phyloP scores from a whole-genome alignment of 2,888 invertebrate species.

The Diplazon laetatorius region DNA sequence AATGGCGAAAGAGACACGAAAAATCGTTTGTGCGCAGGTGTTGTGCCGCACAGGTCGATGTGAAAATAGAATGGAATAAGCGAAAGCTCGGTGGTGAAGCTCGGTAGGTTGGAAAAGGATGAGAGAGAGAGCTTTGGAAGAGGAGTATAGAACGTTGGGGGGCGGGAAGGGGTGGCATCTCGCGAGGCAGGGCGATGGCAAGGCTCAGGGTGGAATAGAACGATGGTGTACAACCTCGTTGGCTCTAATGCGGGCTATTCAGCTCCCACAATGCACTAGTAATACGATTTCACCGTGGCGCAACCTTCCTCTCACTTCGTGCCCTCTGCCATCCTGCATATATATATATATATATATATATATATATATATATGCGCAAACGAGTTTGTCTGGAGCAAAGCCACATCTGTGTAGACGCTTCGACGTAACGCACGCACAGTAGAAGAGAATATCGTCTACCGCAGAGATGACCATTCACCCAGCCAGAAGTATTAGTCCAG shows the following conservation, averaged over 20 bases:
- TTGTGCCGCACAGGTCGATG: constrained; percentile 2
- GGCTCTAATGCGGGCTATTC: constrained; percentile 81
- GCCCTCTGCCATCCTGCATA: constrained; percentile 59
- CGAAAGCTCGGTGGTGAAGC: constrained; percentile 52
- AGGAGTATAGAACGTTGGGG: constrained; percentile 22
- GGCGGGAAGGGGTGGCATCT: constrained; percentile 1
- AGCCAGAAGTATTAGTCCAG: constrained; percentile 8
- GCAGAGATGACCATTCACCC: constrained; percentile 21
- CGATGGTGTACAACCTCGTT: constrained; percentile 78
- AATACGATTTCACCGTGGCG: constrained; percentile 79
- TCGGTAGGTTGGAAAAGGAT: constrained; percentile 60
- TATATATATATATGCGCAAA: constrained; percentile 20
- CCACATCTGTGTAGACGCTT: constrained; percentile 4
- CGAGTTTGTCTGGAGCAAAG: constrained; percentile 13
- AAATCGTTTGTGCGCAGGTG: constrained; percentile 15
- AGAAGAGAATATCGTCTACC: constrained; percentile 19
- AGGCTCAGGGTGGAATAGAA: constrained; percentile 54
- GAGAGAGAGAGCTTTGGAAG: constrained; percentile 52
- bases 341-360: too few species aligned
- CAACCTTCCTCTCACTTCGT: constrained; percentile 64
- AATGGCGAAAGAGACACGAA: background rate
- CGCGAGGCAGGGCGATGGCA: constrained; percentile 37
- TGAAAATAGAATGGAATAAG: constrained; percentile 43
- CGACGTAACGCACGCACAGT: constrained; percentile 18
- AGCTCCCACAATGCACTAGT: constrained; percentile 81